Evolutionary conservation across 1,140 invertebrate species (phyloP).

Genomic region (Ips typographus): DNA sequence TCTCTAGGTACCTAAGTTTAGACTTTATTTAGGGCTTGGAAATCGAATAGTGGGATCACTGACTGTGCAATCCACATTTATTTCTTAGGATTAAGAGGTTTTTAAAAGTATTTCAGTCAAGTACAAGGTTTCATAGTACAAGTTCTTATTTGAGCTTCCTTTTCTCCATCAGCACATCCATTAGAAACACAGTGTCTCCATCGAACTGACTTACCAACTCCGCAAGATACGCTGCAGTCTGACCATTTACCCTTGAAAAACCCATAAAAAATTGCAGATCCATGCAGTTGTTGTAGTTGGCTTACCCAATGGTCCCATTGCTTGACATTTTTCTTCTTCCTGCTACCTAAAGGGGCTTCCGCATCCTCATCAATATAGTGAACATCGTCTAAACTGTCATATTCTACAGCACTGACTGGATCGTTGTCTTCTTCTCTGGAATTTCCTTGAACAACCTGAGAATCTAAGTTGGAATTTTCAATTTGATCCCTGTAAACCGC

Average conservation of each 20-base stretch:
- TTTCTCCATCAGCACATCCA: slow-evolving; percentile 54
- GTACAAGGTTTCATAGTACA: slow-evolving; percentile 53
- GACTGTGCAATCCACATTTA: too few relatives aligned
- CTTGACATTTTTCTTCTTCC: slow-evolving; percentile 44
- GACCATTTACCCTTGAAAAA: slow-evolving; percentile 52
- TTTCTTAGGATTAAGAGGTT: too few relatives aligned
- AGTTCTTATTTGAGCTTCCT: slow-evolving; percentile 57
- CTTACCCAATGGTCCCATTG: slow-evolving; percentile 51
- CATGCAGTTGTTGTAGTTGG: neutral
- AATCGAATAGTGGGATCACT: too few relatives aligned
- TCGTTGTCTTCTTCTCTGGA: too few relatives aligned
- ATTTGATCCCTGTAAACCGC: too few relatives aligned
- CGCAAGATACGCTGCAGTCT: slow-evolving; percentile 54
- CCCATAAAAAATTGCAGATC: neutral
- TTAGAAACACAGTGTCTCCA: slow-evolving; percentile 56
- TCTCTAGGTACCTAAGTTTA: too few relatives aligned
- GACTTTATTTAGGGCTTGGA: too few relatives aligned
- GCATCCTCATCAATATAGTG: slow-evolving; percentile 15
- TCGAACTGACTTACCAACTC: slow-evolving; percentile 53
- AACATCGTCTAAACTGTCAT: slow-evolving; percentile 30
- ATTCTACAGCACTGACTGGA: neutral
- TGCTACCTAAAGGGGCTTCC: neutral
- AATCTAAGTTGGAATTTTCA: too few relatives aligned
- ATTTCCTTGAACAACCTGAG: too few relatives aligned
- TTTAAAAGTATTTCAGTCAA: neutral